A percentile compares a stretch with the other conserved stretches of the same genome.
These are phyloP conservation scores for Bufotes viridis DNA, from an alignment of 2,797 vertebrate species.

Conservation along the genomic window DNA sequence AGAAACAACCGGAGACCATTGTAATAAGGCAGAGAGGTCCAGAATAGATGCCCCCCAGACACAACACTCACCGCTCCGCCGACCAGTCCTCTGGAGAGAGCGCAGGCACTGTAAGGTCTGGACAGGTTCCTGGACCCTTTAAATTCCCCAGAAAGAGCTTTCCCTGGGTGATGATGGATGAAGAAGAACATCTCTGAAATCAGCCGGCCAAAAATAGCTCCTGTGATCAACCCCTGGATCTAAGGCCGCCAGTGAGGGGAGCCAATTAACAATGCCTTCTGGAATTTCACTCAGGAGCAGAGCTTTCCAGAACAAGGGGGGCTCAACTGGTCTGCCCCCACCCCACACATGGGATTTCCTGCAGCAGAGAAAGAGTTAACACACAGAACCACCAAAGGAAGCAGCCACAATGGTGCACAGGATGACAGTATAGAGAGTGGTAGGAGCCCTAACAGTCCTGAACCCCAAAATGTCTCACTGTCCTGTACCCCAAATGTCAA, in stretches of 20 bases:
- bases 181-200: slow-evolving; percentile 73
- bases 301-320: background rate
- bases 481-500: background rate
- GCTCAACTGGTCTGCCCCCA: too few species aligned
- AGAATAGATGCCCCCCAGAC: background rate
- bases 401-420: too few species aligned
- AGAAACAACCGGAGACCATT: too few species aligned
- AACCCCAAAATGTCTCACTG: background rate
- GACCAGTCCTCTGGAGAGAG: background rate
- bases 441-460: background rate
- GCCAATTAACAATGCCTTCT: slow-evolving; percentile 71
- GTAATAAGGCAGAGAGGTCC: background rate
- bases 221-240: slow-evolving; percentile 78
- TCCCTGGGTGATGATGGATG: slow-evolving; percentile 64
- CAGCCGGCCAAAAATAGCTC: slow-evolving; percentile 77
- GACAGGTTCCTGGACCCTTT: slow-evolving; percentile 64
- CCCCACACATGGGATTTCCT: too few species aligned
- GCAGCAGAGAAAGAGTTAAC: background rate
- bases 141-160: slow-evolving; percentile 67
- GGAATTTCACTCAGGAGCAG: slow-evolving; percentile 46
- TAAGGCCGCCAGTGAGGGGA: slow-evolving; percentile 69
- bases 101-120: background rate
- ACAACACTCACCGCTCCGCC: slow-evolving; percentile 57
- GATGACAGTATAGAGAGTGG: too few species aligned
- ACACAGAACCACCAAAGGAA: too few species aligned